These are phyloP conservation scores for Ochotona curzoniae DNA, from an alignment of 2,113 vertebrate genomes.

Conservation along the genomic window DNA sequence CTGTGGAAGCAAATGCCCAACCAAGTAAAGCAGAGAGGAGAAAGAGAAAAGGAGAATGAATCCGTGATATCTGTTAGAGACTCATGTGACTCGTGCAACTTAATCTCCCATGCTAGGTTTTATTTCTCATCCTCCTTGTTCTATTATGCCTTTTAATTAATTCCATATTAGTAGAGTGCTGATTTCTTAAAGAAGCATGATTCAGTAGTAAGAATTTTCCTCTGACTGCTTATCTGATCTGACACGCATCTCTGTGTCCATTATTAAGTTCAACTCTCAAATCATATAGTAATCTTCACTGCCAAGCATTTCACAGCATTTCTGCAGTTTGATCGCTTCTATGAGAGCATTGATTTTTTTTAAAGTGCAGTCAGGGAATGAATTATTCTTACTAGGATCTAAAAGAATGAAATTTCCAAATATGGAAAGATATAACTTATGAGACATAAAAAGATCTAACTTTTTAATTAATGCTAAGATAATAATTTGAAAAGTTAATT, in stretches of 20 bases:
- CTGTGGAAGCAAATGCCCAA: not conserved
- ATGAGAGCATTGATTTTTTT: not conserved
- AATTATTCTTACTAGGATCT: not conserved
- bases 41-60: not conserved
- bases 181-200: constrained; percentile 2
- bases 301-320: not conserved
- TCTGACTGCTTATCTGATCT: not conserved
- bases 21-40: constrained; percentile 37
- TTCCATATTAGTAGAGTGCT: not conserved
- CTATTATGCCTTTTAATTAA: not conserved
- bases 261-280: not conserved
- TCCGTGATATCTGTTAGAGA: not conserved
- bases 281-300: not conserved
- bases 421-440: not conserved
- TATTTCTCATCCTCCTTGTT: not conserved
- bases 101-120: not conserved
- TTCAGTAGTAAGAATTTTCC: not conserved
- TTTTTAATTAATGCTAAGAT: not conserved
- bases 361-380: not conserved
- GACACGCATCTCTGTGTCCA: not conserved
- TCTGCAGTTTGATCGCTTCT: not conserved
- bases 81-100: not conserved
- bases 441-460: not conserved
- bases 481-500: not conserved
- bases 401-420: constrained; percentile 34